Evolutionary conservation across 2,113 vertebrate species (phyloP), one percentile per base, ranked within the genome.

Genomic region (Sander lucioperca): DNA sequence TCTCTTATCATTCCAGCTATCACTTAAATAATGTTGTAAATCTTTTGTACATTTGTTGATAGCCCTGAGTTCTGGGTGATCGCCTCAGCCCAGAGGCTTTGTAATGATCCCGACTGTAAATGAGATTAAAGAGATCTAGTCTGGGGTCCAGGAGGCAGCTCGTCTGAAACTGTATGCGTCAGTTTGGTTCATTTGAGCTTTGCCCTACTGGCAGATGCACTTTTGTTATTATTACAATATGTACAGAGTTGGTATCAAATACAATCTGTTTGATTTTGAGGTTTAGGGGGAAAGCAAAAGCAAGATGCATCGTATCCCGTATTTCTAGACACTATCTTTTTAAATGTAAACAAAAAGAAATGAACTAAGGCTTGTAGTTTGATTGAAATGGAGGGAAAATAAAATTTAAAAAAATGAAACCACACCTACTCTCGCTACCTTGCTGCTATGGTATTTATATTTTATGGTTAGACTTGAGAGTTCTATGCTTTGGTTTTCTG

Each of bases 251-350:
- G 82, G 75, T 82, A 87, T 90, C 53, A 74, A 91, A 86, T 88
- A 85, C 87, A 84, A 80, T 75, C 70, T 74, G 58, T 86, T 79
- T 65, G 74, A 66, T 54, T 83, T 72, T 67, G 27, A 83, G 71
- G 48, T 75, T 72, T 13, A 47, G 54, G 59, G 64, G 15, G 21
- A 3, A 50, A 63, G 14, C 64, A 27, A 56, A 88, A 82, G 79
- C 78, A 39, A 84, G 80, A 92, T 79, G 43, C 48, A 81, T 91
- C 62, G 43, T 77, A 74, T 67, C 68, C 83, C 74, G 9, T 92
- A 92, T 94, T 94, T 95, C 94, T 94, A 89, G 84, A 92, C 77
- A 93, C 87, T 66, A 72, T 74, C 82, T 91, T 93, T 95, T 94
- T 89, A 82, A 91, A 91, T 30, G 62, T 66, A 89, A 74, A 86